phyloP scores from a whole-genome alignment of 1,140 invertebrate species.

The Adelges cooleyi region DNA sequence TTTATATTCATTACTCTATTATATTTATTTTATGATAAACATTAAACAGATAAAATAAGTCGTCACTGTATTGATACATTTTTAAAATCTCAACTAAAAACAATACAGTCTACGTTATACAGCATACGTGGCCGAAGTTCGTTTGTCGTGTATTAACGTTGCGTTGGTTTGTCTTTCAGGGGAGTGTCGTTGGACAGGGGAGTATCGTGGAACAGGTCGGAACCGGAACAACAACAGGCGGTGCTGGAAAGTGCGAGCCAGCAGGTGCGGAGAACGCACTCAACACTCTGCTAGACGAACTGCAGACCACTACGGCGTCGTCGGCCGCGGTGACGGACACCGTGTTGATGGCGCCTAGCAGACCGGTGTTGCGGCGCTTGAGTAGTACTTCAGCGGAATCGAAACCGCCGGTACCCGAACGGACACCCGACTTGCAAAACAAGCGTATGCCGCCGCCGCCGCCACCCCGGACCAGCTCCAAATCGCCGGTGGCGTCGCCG shows the following conservation, averaged over 20 bases:
- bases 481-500: slow-evolving; percentile 68
- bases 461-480: slow-evolving; percentile 67
- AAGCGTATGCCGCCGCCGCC: slow-evolving; percentile 74
- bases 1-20: too few species aligned
- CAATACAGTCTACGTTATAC: too few species aligned
- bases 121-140: too few species aligned
- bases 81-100: too few species aligned
- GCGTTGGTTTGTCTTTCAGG: slow-evolving; percentile 38
- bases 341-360: slow-evolving; percentile 34
- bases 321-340: not conserved
- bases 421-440: slow-evolving; percentile 53
- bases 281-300: slow-evolving; percentile 86
- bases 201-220: slow-evolving; percentile 48
- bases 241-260: slow-evolving; percentile 46
- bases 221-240: slow-evolving; percentile 44
- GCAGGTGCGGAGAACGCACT: slow-evolving; percentile 75
- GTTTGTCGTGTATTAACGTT: not conserved
- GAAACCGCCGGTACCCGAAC: slow-evolving; percentile 65
- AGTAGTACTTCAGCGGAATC: slow-evolving; percentile 47
- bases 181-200: slow-evolving; percentile 51
- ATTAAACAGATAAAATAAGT: too few species aligned
- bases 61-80: too few species aligned
- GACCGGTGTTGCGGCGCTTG: slow-evolving; percentile 49
- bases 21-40: too few species aligned
- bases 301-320: slow-evolving; percentile 48